Conservation (phyloP, 2,113 vertebrate genomes). For the Ornithorhynchus anatinus region DNA sequence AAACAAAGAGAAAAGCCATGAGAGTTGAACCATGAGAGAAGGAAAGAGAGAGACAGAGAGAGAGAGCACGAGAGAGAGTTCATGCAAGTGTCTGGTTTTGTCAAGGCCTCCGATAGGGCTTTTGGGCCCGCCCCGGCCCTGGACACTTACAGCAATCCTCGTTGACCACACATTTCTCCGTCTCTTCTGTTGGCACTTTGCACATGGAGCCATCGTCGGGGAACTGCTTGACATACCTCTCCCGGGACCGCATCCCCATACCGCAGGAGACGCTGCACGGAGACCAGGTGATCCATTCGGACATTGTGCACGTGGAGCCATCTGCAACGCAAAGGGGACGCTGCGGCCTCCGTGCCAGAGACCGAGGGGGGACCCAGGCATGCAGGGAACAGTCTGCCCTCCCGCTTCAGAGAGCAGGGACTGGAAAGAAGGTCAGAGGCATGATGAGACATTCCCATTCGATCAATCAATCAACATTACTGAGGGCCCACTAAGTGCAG, state of each 20-base stretch:
- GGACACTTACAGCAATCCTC: constrained; percentile 90
- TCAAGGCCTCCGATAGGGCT: background rate
- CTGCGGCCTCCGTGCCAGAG: background rate
- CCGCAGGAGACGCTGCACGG: constrained; percentile 92
- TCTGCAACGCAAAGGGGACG: constrained; percentile 72
- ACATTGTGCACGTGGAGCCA: constrained; percentile 96
- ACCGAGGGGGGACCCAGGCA: background rate
- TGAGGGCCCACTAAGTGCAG: background rate
- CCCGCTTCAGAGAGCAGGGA: background rate
- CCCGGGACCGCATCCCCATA: constrained; percentile 85
- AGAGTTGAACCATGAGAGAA: too few species aligned
- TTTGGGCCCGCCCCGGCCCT: background rate
- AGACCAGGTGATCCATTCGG: constrained; percentile 98
- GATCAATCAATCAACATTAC: background rate
- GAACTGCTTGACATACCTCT: constrained; percentile 95
- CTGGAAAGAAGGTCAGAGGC: background rate
- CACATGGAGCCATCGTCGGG: constrained; percentile 94
- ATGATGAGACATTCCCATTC: background rate
- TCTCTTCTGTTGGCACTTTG: constrained; percentile 91
- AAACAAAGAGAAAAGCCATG: too few species aligned
- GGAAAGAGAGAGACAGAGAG: too few species aligned
- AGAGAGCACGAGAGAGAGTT: constrained; percentile 1
- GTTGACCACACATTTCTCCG: constrained; percentile 90
- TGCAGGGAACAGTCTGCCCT: background rate
- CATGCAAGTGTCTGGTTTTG: background rate